Evolutionary conservation across 2,888 invertebrate species (phyloP).

Genomic region (Anoplius nigerrimus): DNA sequence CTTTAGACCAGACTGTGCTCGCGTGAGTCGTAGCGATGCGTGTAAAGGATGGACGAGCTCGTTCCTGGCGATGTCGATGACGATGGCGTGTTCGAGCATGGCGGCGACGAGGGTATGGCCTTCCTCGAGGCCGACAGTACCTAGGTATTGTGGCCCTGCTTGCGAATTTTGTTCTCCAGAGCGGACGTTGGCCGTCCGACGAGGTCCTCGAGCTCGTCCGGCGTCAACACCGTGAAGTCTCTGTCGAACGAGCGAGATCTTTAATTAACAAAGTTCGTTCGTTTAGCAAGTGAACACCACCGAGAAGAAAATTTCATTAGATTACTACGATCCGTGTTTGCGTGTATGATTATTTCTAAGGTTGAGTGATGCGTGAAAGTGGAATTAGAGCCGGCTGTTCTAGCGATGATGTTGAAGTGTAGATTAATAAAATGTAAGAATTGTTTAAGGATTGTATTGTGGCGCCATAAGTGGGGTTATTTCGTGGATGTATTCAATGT

Average conservation of each 20-base stretch:
- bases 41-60: constrained; percentile 70
- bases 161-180: constrained; percentile 76
- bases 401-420: too few relatives aligned
- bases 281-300: background rate
- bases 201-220: constrained; percentile 79
- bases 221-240: constrained; percentile 76
- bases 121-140: constrained; percentile 68
- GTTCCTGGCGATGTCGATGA: constrained; percentile 69
- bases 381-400: too few relatives aligned
- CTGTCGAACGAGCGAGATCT: constrained; percentile 40
- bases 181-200: constrained; percentile 76
- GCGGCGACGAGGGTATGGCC: constrained; percentile 64
- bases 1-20: constrained; percentile 70
- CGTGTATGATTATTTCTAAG: too few relatives aligned
- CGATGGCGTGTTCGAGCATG: constrained; percentile 68
- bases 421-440: too few relatives aligned
- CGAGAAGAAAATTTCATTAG: background rate
- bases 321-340: too few relatives aligned
- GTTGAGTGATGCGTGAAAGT: too few relatives aligned
- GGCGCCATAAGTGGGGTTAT: too few relatives aligned
- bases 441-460: too few relatives aligned
- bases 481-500: too few relatives aligned
- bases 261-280: background rate
- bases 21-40: constrained; percentile 70
- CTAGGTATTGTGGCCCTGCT: constrained; percentile 71